These are phyloP conservation scores for Pomatostomus ruficeps DNA, from an alignment of 2,113 vertebrate genomes.

Conservation along the genomic window DNA sequence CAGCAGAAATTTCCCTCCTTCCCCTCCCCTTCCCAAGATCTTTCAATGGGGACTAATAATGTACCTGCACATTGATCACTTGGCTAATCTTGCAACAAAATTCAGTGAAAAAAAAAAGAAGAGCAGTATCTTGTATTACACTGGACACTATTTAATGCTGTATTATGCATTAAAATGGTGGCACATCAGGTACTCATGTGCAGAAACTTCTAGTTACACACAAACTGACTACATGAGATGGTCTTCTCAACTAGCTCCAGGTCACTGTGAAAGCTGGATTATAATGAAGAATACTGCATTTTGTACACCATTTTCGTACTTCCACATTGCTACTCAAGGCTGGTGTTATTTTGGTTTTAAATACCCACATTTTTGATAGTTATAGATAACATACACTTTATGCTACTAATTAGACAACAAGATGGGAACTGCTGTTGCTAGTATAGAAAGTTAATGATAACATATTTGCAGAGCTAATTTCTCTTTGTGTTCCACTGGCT, in stretches of 20 bases:
- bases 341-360: background rate
- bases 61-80: background rate
- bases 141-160: background rate
- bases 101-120: background rate
- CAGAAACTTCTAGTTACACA: background rate
- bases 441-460: background rate
- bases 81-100: background rate
- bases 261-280: background rate
- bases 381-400: background rate
- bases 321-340: background rate
- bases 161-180: background rate
- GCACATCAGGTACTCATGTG: background rate
- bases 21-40: background rate
- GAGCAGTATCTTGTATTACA: background rate
- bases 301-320: background rate
- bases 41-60: background rate
- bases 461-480: background rate
- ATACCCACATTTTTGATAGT: background rate
- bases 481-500: background rate
- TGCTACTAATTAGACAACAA: background rate
- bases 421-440: background rate
- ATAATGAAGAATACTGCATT: background rate
- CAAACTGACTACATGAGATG: background rate
- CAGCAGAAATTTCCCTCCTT: background rate
- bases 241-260: background rate